Evolutionary conservation across 2,888 invertebrate species (phyloP).

Genomic region (Hymenopus coronatus): DNA sequence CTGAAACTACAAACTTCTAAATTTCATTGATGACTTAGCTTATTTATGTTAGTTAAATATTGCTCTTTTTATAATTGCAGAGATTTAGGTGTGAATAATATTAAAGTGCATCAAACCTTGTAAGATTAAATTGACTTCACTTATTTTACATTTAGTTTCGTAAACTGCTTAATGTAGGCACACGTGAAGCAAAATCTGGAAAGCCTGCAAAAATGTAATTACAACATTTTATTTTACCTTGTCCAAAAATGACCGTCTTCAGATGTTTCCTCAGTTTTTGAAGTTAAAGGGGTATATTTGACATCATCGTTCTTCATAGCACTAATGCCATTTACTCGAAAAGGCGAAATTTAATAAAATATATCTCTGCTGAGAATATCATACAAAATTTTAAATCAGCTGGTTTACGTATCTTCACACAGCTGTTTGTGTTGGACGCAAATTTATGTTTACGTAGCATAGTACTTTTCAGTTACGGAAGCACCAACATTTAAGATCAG

Average conservation of each 20-base stretch:
- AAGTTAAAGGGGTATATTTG: conserved; percentile 14
- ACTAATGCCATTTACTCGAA: not conserved
- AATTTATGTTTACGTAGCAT: not conserved
- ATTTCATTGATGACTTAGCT: not conserved
- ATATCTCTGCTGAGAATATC: not conserved
- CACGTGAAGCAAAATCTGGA: not conserved
- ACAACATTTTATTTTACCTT: conserved; percentile 37
- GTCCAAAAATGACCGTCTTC: conserved; percentile 48
- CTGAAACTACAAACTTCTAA: not conserved
- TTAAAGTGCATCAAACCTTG: too few species aligned
- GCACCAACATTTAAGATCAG: too few species aligned
- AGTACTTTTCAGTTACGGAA: too few species aligned
- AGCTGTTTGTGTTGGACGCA: too few species aligned
- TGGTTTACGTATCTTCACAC: not conserved
- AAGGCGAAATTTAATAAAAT: not conserved
- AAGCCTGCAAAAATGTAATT: not conserved
- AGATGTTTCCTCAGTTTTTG: conserved; percentile 42
- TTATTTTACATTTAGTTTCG: too few species aligned
- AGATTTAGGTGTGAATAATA: too few species aligned
- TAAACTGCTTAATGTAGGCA: too few species aligned
- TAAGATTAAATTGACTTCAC: too few species aligned
- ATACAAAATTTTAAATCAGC: not conserved
- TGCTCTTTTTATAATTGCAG: too few species aligned
- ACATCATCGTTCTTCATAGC: conserved; percentile 11
- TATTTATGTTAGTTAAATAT: too few species aligned